Base-by-base conservation (phyloP, 2,113 vertebrate genomes). In the Grammomys surdaster region DNA sequence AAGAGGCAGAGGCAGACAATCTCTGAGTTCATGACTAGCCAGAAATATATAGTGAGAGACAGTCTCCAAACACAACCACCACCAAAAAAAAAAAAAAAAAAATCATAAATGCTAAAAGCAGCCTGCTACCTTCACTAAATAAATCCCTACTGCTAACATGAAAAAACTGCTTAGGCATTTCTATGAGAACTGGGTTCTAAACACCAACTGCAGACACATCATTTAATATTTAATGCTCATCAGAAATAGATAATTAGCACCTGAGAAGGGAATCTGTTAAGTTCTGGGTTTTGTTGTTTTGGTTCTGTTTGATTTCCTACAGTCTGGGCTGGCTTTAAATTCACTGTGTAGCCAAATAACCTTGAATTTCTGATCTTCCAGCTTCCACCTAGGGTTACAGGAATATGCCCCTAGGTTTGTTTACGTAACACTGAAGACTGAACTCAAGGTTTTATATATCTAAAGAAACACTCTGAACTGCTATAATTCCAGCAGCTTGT, bases 201-300 rank as follows among this genome's bases (percentile, higher is more conserved):
- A 88, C 14, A 90, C 24, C 1, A 89, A 40, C 48, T 24, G 40
- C 17, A 85, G 5, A 69, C 26, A 28, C 2, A 89, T 17, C 26
- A 89, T 40, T 92, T 33, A 43, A 78, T 89, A 40, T 48, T 87
- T 87, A 72, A 85, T 92, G 40, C 43, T 82, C 81, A 87, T 87
- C 33, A 87, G 43, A 81, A 86, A 54, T 31, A 92, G 7, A 91
- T 28, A 56, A 56, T 73, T 90, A 60, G 73, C 11, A 93, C 33
- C 40, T 11, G 14, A 9, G 72, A 89, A 63, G 26, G 36, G 17
- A 48, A 10, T 93, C 51, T 72, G 31, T 67, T 70, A 54, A 36
- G 65, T 33, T 87, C 36, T 24, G 4, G 9, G 43, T n/a, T 51
- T 22, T 22, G 10, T 13, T 87, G 9, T 70, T 87, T 51, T 70